These are phyloP conservation scores for Chrysomallon squamiferum DNA, from an alignment of 1,140 invertebrate genomes.

Conservation along the genomic window DNA sequence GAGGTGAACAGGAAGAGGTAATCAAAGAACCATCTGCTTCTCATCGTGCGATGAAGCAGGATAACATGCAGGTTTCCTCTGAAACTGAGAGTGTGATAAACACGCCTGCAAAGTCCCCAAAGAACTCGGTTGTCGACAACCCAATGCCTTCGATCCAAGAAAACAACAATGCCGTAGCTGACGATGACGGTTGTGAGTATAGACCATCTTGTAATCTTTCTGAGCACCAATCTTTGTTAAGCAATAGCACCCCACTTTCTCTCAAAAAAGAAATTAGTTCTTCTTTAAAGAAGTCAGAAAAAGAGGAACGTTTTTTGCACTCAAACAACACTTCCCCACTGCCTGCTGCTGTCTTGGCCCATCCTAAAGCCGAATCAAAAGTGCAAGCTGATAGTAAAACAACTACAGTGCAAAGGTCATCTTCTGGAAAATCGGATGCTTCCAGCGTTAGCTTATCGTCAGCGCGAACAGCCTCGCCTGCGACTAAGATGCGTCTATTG, in stretches of 20 bases:
- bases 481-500: constrained; percentile 20
- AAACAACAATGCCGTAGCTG: neutral
- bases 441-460: constrained; percentile 11
- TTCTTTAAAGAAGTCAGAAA: neutral
- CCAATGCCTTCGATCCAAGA: too few relatives aligned
- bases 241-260: neutral
- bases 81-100: constrained; percentile 6
- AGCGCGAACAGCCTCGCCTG: constrained; percentile 17
- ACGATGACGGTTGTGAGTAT: too few relatives aligned
- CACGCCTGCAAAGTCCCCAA: too few relatives aligned
- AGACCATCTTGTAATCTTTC: too few relatives aligned
- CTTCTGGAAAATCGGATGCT: constrained; percentile 15
- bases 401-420: constrained; percentile 6
- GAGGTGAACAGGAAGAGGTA: neutral
- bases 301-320: neutral
- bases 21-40: neutral
- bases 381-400: neutral
- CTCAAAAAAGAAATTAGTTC: neutral
- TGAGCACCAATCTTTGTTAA: neutral
- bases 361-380: neutral
- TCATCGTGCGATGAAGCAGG: neutral
- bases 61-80: neutral
- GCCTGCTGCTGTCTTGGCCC: neutral
- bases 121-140: too few relatives aligned
- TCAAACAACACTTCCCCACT: neutral